A percentile compares a stretch with the other conserved stretches of the same genome.
phyloP scores from a whole-genome alignment of 2,797 vertebrate species.

The Pangasius djambal region DNA sequence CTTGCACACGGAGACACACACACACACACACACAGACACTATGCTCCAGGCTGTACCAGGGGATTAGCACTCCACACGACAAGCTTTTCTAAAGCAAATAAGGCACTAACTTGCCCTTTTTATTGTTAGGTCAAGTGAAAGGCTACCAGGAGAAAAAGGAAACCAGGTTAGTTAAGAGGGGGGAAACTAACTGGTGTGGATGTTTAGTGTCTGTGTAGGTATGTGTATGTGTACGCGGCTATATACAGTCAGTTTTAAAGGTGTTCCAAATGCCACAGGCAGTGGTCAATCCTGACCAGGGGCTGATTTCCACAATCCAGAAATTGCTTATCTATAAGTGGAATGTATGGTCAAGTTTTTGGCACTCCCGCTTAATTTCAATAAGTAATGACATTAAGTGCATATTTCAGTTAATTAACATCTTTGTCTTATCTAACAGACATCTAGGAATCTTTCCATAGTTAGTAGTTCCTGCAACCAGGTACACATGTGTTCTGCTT shows the following conservation, averaged over 20 bases:
- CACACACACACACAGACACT: conserved; percentile 11
- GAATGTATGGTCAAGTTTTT: conserved; percentile 65
- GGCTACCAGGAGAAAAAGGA: conserved; percentile 35
- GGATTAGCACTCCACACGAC: conserved; percentile 53
- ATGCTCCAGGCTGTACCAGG: conserved; percentile 43
- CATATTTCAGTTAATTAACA: conserved; percentile 65
- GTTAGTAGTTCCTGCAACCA: not conserved
- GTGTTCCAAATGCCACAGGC: conserved; percentile 63
- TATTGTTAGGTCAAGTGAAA: conserved; percentile 59
- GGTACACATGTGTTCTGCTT: not conserved
- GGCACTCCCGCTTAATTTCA: conserved; percentile 31
- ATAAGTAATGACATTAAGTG: conserved; percentile 61
- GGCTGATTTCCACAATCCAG: conserved; percentile 68
- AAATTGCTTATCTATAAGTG: conserved; percentile 72
- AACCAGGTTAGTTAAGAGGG: conserved; percentile 39
- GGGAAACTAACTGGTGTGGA: conserved; percentile 1
- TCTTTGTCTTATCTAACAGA: conserved; percentile 33
- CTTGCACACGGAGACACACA: not conserved
- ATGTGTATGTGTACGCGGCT: not conserved
- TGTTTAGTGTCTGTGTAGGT: conserved; percentile 7
- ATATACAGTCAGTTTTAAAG: conserved; percentile 58
- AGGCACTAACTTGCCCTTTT: conserved; percentile 46
- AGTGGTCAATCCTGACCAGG: conserved; percentile 71
- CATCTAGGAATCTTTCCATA: not conserved
- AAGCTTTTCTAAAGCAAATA: conserved; percentile 55